Conservation (phyloP, 2,888 invertebrate genomes). For the Drosophila imparisetae region DNA sequence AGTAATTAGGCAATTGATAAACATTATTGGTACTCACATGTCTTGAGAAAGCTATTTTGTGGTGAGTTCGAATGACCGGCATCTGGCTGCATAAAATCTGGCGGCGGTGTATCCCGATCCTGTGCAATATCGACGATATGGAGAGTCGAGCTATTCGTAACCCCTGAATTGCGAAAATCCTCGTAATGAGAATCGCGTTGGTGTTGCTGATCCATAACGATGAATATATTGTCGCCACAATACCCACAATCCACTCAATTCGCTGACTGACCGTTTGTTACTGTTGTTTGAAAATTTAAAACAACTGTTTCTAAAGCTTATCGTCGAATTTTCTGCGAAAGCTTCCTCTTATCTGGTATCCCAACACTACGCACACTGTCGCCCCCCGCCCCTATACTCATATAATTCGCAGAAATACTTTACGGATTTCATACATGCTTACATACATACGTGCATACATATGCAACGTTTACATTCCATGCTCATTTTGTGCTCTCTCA, state of each 20-base stretch:
- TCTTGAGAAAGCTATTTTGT: slow-evolving; percentile 74
- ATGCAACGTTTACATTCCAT: not conserved
- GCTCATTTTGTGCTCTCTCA: not conserved
- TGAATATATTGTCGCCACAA: not conserved
- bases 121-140: slow-evolving; percentile 45
- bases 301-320: not conserved
- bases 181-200: slow-evolving; percentile 57
- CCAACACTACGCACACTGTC: not conserved
- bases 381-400: not conserved
- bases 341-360: slow-evolving; percentile 24
- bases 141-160: slow-evolving; percentile 37
- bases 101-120: slow-evolving; percentile 19
- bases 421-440: not conserved
- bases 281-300: not conserved
- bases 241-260: not conserved
- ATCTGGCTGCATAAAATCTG: slow-evolving; percentile 11
- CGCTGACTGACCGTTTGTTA: not conserved
- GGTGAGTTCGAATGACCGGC: not conserved
- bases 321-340: slow-evolving; percentile 12
- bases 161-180: slow-evolving; percentile 48
- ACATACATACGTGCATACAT: not conserved
- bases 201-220: slow-evolving; percentile 39
- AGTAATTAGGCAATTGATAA: not conserved
- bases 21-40: slow-evolving; percentile 37
- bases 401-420: not conserved